Evolutionary conservation across 1,140 invertebrate species (phyloP), one percentile per base, ranked within the genome.

Genomic region (Zaprionus capensis): DNA sequence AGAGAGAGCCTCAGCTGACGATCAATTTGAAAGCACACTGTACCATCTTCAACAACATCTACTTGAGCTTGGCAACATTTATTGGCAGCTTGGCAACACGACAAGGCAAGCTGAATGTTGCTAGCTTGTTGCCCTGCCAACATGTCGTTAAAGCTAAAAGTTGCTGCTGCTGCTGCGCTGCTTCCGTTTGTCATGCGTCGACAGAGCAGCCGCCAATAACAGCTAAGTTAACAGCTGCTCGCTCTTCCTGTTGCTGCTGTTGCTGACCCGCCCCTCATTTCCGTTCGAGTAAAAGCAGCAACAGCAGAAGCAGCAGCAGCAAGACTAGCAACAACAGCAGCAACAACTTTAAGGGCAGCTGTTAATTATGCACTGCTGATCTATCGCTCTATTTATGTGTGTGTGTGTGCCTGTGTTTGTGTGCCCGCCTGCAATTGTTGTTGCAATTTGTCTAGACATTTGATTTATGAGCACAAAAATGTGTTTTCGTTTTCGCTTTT

Each of bases 371-470:
- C 46, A 49, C 44, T 55, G 46, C 36, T 72, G n/a, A 17, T 57
- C 22, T 41, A 71, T 26, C 24, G 51, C 34, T 62, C 36, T 36
- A 26, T 59, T 17, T 63, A 17, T 58, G 20, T 67, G 22, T 34
- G 20, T 61, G 15, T 69, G 9, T 36, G 15, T 63, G 14, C 56
- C 4, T 31, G 5, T 49, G 44, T 65, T 7, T 78, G 31, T 74
- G 55, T 34, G 76, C 3, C n/a, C n/a, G 77, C 51, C 38, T 68
- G 59, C 53, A 62, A 49, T 66, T 80, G 41, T 80, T 79, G 65
- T 57, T 78, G 74, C 62, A 80, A 69, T 72, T 71, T 71, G 75
- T 69, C 82, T 79, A 86, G 76, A 85, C 82, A 71, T 34, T 82
- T 82, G 76, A 86, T 85, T 78, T 73, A 85, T 79, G 79, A 44